These are phyloP conservation scores for Drosophila ezoana DNA, from an alignment of 2,888 invertebrate species.

Conservation along the genomic window DNA sequence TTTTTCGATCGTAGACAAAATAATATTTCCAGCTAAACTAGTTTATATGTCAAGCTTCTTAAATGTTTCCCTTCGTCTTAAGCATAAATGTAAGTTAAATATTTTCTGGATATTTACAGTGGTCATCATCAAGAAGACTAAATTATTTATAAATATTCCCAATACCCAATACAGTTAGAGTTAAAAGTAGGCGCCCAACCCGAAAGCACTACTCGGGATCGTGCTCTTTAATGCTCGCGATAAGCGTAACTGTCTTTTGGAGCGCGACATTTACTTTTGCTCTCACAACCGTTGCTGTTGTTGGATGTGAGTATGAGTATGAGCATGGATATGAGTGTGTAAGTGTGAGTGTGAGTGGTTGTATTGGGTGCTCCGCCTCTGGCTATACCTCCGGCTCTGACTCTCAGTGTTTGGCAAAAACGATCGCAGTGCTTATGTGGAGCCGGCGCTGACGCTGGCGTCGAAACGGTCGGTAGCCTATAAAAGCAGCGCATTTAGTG, in stretches of 20 bases:
- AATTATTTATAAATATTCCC: too few relatives aligned
- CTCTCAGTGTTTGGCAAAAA: conserved; percentile 65
- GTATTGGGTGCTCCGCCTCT: conserved; percentile 3
- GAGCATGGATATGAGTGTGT: conserved; percentile 16
- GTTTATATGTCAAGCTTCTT: too few relatives aligned
- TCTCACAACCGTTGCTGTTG: conserved; percentile 31
- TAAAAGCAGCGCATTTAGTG: conserved; percentile 82
- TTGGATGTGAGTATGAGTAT: conserved; percentile 14
- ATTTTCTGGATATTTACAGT: too few relatives aligned
- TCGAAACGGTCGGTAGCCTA: conserved; percentile 57
- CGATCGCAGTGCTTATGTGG: conserved; percentile 55
- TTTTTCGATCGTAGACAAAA: too few relatives aligned
- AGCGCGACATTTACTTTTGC: conserved; percentile 14
- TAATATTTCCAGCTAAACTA: too few relatives aligned
- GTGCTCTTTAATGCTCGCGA: conserved; percentile 41
- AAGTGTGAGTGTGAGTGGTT: conserved; percentile 8
- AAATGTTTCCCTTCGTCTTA: too few relatives aligned
- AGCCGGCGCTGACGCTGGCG: conserved; percentile 34
- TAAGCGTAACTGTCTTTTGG: conserved; percentile 43
- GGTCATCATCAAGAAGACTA: too few relatives aligned
- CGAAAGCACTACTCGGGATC: conserved; percentile 18
- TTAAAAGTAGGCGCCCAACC: background rate
- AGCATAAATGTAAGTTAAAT: too few relatives aligned
- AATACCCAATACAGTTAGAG: background rate
- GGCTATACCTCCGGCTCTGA: conserved; percentile 22